These are phyloP conservation scores for Cactoblastis cactorum DNA, from an alignment of 2,888 invertebrate genomes.

Conservation along the genomic window DNA sequence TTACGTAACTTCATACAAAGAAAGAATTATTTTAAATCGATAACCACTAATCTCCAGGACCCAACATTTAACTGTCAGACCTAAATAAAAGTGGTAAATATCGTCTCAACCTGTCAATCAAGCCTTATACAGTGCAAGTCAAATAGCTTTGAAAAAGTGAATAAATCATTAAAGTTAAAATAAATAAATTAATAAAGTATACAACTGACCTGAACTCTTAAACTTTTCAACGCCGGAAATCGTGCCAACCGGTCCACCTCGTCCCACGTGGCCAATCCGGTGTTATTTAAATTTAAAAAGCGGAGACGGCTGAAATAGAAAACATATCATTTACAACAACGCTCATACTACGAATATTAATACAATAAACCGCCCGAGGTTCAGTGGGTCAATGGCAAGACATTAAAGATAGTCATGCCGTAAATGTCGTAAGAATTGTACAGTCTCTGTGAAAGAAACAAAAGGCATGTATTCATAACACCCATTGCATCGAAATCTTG, in stretches of 20 bases:
- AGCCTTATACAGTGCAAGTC: too few relatives aligned
- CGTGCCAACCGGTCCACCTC: slow-evolving; percentile 91
- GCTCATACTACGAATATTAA: slow-evolving; percentile 25
- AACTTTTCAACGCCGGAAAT: slow-evolving; percentile 90
- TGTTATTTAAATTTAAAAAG: slow-evolving; percentile 91
- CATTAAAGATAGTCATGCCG: slow-evolving; percentile 31
- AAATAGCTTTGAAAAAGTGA: too few relatives aligned
- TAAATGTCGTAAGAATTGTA: slow-evolving; percentile 15
- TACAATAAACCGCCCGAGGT: slow-evolving; percentile 29
- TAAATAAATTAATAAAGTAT: too few relatives aligned
- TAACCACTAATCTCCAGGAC: too few relatives aligned
- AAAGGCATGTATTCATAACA: too few relatives aligned
- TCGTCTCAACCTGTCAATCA: too few relatives aligned
- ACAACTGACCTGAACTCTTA: slow-evolving; percentile 89
- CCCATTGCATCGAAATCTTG: neutral
- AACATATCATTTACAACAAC: slow-evolving; percentile 1
- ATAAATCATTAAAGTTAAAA: too few relatives aligned
- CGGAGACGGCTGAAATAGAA: slow-evolving; percentile 81
- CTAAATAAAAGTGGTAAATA: too few relatives aligned
- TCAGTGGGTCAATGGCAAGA: slow-evolving; percentile 59
- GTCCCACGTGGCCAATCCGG: slow-evolving; percentile 90
- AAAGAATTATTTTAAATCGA: too few relatives aligned
- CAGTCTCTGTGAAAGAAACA: slow-evolving; percentile 7
- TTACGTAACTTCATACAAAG: too few relatives aligned
- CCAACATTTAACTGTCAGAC: too few relatives aligned